phyloP scores from a whole-genome alignment of 2,797 vertebrate species.

The Sebastes paucispinis region DNA sequence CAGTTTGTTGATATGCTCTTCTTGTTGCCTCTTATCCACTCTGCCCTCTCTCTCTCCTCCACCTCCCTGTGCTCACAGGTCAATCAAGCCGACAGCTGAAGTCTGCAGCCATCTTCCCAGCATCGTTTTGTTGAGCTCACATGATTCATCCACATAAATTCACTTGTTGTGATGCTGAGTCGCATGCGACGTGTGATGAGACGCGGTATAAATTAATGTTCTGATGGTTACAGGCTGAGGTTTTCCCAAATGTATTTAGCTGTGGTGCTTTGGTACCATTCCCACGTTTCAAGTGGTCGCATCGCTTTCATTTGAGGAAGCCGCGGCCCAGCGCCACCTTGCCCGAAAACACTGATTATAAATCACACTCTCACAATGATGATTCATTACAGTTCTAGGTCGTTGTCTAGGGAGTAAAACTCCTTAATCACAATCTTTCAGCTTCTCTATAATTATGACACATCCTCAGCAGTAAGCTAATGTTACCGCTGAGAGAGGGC shows the following conservation, averaged over 20 bases:
- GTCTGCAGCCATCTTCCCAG: not conserved
- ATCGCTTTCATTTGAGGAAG: constrained; percentile 22
- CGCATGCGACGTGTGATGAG: not conserved
- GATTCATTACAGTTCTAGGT: constrained; percentile 66
- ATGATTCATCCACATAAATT: not conserved
- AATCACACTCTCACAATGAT: constrained; percentile 44
- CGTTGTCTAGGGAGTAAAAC: constrained; percentile 61
- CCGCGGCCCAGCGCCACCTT: constrained; percentile 1
- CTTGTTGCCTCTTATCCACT: constrained; percentile 56
- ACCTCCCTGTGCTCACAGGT: constrained; percentile 41
- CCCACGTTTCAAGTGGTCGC: constrained; percentile 12
- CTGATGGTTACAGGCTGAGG: not conserved
- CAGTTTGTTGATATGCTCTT: constrained; percentile 60
- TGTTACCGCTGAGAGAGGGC: constrained; percentile 44
- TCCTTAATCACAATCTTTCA: constrained; percentile 64
- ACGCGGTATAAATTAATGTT: not conserved
- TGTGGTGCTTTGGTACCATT: not conserved
- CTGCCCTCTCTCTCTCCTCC: constrained; percentile 24
- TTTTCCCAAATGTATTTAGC: not conserved
- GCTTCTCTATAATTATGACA: constrained; percentile 65
- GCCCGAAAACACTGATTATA: constrained; percentile 55
- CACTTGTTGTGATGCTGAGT: not conserved
- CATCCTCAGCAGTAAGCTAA: constrained; percentile 57
- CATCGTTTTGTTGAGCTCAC: constrained; percentile 7
- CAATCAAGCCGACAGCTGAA: constrained; percentile 43